phyloP scores from a whole-genome alignment of 2,888 invertebrate species.

The Tricholauxania praeusta region DNA sequence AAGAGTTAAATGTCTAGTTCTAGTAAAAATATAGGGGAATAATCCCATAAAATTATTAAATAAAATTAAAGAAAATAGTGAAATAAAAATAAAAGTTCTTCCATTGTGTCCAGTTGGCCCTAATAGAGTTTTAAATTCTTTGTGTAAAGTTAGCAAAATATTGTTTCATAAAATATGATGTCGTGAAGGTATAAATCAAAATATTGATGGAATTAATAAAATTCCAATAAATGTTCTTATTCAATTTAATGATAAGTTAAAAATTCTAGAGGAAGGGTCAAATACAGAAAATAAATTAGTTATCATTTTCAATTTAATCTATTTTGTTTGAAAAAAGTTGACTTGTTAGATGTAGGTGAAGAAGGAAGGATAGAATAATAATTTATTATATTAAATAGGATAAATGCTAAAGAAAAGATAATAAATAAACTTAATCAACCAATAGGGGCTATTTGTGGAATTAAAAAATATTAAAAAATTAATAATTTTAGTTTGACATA shows the following conservation, averaged over 20 bases:
- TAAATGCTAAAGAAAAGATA: conserved; percentile 66
- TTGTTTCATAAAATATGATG: conserved; percentile 69
- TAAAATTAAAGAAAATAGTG: conserved; percentile 64
- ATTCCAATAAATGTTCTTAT: conserved; percentile 68
- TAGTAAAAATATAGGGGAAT: conserved; percentile 39
- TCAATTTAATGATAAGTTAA: conserved; percentile 73
- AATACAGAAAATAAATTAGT: conserved; percentile 77
- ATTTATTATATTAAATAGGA: conserved; percentile 71
- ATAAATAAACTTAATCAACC: conserved; percentile 69
- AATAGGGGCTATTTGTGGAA: conserved; percentile 78
- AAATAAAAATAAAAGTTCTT: conserved; percentile 38
- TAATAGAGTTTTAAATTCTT: conserved; percentile 62
- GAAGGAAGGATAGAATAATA: conserved; percentile 68
- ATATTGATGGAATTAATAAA: conserved; percentile 69
- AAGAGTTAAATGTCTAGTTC: conserved; percentile 69
- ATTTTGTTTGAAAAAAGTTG: conserved; percentile 47
- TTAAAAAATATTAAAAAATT: conserved; percentile 73
- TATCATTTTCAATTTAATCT: conserved; percentile 74
- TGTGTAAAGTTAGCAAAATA: conserved; percentile 41
- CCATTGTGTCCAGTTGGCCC: conserved; percentile 35
- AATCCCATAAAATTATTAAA: conserved; percentile 78
- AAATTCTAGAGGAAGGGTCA: conserved; percentile 73
- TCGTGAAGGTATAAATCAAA: conserved; percentile 72
- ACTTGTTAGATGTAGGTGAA: conserved; percentile 58
- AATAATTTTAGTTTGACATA: conserved; percentile 78